Evolutionary conservation across 2,888 invertebrate genomes (phyloP).

Genomic region (Psylliodes chrysocephalus): DNA sequence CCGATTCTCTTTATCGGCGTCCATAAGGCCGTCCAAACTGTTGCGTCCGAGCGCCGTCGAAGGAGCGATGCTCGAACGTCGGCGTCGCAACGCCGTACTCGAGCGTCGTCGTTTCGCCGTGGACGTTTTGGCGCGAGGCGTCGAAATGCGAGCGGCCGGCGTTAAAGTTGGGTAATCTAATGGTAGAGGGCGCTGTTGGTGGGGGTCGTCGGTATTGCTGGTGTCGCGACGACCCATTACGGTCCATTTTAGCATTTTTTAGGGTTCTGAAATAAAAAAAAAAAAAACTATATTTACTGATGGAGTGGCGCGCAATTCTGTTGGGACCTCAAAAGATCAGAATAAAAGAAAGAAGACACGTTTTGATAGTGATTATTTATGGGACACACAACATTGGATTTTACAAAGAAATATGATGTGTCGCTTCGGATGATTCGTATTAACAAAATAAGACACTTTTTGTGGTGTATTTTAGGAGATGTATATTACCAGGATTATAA

Average conservation of each 20-base stretch:
- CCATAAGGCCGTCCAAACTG: slow-evolving; percentile 65
- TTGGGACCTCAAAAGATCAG: too few species aligned
- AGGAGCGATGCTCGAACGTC: slow-evolving; percentile 62
- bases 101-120: slow-evolving; percentile 65
- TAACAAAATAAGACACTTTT: too few species aligned
- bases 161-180: slow-evolving; percentile 37
- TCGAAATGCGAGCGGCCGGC: slow-evolving; percentile 54
- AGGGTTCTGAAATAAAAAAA: background rate
- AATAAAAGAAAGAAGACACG: too few species aligned
- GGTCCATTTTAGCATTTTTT: slow-evolving; percentile 72
- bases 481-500: too few species aligned
- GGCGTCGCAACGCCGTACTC: slow-evolving; percentile 45
- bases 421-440: too few species aligned
- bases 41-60: slow-evolving; percentile 50
- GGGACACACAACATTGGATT: too few species aligned
- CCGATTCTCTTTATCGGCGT: slow-evolving; percentile 70
- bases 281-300: too few species aligned
- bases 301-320: too few species aligned
- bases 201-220: slow-evolving; percentile 45
- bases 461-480: too few species aligned
- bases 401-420: too few species aligned
- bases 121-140: slow-evolving; percentile 46
- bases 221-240: slow-evolving; percentile 59
- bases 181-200: slow-evolving; percentile 44
- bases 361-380: too few species aligned